phyloP scores from a whole-genome alignment of 2,888 invertebrate species.

The Hyles lineata region DNA sequence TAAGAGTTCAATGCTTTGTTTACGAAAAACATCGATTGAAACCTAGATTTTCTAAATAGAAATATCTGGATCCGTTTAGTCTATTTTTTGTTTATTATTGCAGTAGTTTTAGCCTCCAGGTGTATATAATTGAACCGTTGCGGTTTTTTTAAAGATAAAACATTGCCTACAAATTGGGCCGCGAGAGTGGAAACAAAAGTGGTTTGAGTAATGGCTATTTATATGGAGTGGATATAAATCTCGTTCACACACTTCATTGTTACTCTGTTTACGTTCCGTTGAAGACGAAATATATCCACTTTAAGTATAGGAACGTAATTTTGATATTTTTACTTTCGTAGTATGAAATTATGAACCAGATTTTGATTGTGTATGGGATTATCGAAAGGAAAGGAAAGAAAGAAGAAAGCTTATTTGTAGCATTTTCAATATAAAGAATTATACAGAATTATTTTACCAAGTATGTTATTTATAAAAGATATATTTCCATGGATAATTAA shows the following conservation, averaged over 20 bases:
- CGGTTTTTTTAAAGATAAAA: slow-evolving; percentile 18
- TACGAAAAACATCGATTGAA: not conserved
- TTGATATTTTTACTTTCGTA: no score
- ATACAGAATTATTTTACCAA: no score
- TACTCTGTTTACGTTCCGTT: slow-evolving; percentile 31
- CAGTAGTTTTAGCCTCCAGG: slow-evolving; percentile 22
- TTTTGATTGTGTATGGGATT: not conserved
- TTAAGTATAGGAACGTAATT: not conserved
- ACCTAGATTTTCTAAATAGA: slow-evolving; percentile 19
- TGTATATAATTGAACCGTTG: slow-evolving; percentile 16
- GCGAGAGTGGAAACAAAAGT: slow-evolving; percentile 27
- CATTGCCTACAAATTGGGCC: slow-evolving; percentile 13
- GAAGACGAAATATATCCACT: not conserved
- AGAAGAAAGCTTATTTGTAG: no score
- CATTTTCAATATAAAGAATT: no score
- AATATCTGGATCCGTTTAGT: slow-evolving; percentile 18
- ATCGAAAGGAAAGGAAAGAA: no score
- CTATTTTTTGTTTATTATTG: slow-evolving; percentile 20
- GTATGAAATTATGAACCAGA: not conserved
- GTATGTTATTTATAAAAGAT: no score
- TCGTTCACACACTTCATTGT: slow-evolving; percentile 33
- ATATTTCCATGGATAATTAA: no score
- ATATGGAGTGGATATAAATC: slow-evolving; percentile 34
- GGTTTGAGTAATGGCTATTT: slow-evolving; percentile 31
- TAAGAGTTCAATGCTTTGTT: slow-evolving; percentile 24